Evolutionary conservation across 2,888 invertebrate species (phyloP).

Genomic region (Drosophila subquinaria): DNA sequence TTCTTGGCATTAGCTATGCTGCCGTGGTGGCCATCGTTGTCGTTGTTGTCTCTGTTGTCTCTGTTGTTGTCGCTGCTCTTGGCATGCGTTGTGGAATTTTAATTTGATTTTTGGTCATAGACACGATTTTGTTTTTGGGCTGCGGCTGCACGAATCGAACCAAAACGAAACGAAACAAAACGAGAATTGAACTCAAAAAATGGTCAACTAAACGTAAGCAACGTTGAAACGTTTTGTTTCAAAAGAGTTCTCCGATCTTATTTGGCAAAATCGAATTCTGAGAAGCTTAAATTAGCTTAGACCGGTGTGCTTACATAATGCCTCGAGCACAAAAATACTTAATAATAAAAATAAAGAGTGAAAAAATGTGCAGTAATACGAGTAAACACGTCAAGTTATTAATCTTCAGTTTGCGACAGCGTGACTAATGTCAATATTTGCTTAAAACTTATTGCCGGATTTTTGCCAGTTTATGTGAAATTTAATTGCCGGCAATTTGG

Average conservation of each 20-base stretch:
- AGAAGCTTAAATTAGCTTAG: conserved; percentile 47
- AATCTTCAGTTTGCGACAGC: conserved; percentile 45
- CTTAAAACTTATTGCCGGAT: conserved; percentile 46
- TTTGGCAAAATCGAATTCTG: conserved; percentile 49
- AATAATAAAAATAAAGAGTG: conserved; percentile 27
- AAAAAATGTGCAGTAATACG: conserved; percentile 30
- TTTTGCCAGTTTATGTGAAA: conserved; percentile 66
- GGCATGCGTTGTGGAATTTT: conserved; percentile 82
- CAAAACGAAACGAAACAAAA: conserved; percentile 44
- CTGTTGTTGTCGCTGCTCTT: conserved; percentile 40
- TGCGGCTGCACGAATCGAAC: conserved; percentile 63
- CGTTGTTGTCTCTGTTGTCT: conserved; percentile 15
- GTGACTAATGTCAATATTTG: conserved; percentile 80
- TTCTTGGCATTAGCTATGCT: conserved; percentile 81
- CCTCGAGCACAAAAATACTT: conserved; percentile 18
- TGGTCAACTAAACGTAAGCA: conserved; percentile 31
- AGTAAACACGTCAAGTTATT: conserved; percentile 34
- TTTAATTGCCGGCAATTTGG: conserved; percentile 66
- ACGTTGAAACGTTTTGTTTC: conserved; percentile 25
- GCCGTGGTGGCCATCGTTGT: conserved; percentile 39
- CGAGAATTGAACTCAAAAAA: conserved; percentile 33
- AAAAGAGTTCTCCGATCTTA: conserved; percentile 35
- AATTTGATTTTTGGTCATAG: conserved; percentile 82
- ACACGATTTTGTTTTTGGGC: conserved; percentile 78
- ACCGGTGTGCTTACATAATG: conserved; percentile 66